A percentile compares a stretch with the other conserved stretches of the same genome.
phyloP scores from a whole-genome alignment of 1,140 invertebrate species.

The Calosoma granatense region DNA sequence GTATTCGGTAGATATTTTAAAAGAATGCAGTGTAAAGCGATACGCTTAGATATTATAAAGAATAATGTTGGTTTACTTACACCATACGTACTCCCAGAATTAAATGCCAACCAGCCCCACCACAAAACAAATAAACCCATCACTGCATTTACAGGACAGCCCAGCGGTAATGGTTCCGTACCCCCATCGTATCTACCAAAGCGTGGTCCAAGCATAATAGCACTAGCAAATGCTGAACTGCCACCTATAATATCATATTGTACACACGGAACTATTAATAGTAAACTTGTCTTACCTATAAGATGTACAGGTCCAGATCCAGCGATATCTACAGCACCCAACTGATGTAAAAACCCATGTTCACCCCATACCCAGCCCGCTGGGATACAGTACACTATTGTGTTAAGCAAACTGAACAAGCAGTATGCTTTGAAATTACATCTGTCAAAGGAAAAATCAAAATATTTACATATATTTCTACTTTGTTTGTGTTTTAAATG shows the following conservation, averaged over 20 bases:
- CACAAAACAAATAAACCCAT: constrained; percentile 89
- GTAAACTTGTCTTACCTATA: constrained; percentile 45
- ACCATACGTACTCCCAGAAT: constrained; percentile 80
- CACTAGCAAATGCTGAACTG: constrained; percentile 70
- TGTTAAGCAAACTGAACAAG: constrained; percentile 81
- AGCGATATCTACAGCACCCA: constrained; percentile 81
- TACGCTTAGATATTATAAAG: too few species aligned
- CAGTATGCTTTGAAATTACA: constrained; percentile 88
- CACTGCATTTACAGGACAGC: constrained; percentile 81
- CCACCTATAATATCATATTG: constrained; percentile 32
- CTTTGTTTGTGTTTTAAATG: constrained; percentile 15
- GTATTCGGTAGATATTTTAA: too few species aligned
- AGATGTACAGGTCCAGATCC: constrained; percentile 89
- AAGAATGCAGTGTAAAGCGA: too few species aligned
- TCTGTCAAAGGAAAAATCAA: constrained; percentile 39
- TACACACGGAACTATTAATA: constrained; percentile 10
- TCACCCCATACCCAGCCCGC: constrained; percentile 89
- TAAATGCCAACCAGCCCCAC: constrained; percentile 94
- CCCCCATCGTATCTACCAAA: constrained; percentile 77
- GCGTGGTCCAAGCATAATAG: constrained; percentile 80
- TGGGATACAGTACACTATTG: constrained; percentile 82
- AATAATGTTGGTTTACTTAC: too few species aligned
- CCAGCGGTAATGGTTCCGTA: constrained; percentile 62
- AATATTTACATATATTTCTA: constrained; percentile 1
- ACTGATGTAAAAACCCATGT: constrained; percentile 69